Conservation (phyloP, 2,113 vertebrate species). For the Orcinus orca region DNA sequence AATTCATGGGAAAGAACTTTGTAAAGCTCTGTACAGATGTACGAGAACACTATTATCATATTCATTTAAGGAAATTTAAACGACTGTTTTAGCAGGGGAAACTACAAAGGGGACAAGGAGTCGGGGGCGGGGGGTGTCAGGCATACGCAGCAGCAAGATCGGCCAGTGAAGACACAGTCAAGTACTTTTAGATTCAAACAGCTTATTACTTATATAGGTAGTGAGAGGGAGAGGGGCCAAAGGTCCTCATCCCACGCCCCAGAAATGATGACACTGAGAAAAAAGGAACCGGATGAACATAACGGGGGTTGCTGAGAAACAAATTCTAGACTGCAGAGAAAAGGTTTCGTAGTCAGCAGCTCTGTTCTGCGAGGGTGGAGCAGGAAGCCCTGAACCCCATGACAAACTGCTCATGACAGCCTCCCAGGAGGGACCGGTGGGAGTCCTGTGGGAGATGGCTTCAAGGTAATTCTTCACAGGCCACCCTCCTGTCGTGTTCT, state of each 20-base stretch:
- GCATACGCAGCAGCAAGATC: too few relatives aligned
- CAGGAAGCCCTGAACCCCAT: neutral
- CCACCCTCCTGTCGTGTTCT: neutral
- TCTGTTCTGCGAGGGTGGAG: neutral
- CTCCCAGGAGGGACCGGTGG: neutral
- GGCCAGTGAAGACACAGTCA: neutral
- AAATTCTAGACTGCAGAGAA: neutral
- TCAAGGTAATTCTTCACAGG: neutral
- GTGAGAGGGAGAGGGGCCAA: neutral
- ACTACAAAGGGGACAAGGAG: neutral
- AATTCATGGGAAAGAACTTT: too few relatives aligned
- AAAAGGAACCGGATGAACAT: neutral
- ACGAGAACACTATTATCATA: neutral
- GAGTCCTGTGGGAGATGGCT: neutral
- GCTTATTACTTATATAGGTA: neutral
- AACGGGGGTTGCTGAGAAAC: neutral
- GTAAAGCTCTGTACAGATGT: neutral
- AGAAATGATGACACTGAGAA: neutral
- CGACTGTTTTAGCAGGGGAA: neutral
- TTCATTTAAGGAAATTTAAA: neutral
- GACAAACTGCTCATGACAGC: neutral
- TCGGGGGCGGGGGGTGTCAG: accelerated
- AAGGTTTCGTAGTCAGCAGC: neutral
- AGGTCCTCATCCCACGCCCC: neutral
- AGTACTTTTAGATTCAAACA: neutral